phyloP scores from a whole-genome alignment of 2,888 invertebrate species.

The Lysandra coridon region DNA sequence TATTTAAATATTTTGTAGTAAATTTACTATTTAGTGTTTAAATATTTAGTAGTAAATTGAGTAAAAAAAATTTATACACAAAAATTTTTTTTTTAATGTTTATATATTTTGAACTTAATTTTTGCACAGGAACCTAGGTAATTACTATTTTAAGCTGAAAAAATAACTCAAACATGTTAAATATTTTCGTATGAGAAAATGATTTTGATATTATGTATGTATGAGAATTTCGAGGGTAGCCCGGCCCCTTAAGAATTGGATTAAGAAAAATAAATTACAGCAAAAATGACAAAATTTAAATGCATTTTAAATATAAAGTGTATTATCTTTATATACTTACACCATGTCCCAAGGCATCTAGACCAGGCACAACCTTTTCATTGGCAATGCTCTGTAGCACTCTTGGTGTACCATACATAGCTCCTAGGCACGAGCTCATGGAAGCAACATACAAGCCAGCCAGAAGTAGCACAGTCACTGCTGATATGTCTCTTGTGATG shows the following conservation, averaged over 20 bases:
- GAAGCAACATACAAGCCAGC: conserved; percentile 97
- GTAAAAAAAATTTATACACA: too few relatives aligned
- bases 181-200: too few relatives aligned
- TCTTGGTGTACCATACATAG: conserved; percentile 97
- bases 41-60: too few relatives aligned
- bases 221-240: too few relatives aligned
- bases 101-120: too few relatives aligned
- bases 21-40: too few relatives aligned
- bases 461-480: conserved; percentile 88
- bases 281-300: neutral
- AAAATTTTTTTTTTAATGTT: too few relatives aligned
- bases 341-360: conserved; percentile 91
- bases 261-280: conserved; percentile 23
- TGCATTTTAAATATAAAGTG: conserved; percentile 8
- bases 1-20: too few relatives aligned
- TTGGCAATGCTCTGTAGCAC: conserved; percentile 97
- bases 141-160: too few relatives aligned
- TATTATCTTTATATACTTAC: conserved; percentile 77
- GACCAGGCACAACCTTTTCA: conserved; percentile 96
- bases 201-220: too few relatives aligned
- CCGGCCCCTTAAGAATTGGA: neutral
- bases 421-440: conserved; percentile 96
- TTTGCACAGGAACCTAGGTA: too few relatives aligned
- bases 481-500: conserved; percentile 95
- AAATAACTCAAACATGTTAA: too few relatives aligned